Base-by-base conservation (phyloP, 2,797 vertebrate species). In the Eleutherodactylus coqui region DNA sequence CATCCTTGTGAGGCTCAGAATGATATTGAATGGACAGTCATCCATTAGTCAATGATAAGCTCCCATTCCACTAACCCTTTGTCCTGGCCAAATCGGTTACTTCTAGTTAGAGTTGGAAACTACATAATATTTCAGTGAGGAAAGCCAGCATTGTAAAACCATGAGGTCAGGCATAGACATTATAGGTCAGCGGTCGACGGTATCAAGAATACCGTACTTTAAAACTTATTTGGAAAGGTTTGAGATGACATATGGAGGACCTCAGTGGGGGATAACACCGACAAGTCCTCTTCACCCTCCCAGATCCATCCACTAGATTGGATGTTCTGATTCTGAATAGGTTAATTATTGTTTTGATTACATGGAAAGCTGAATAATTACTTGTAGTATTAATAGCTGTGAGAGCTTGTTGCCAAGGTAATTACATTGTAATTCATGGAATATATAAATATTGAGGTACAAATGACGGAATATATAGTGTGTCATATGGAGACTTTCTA, bases 401-500 rank as follows among this genome's bases (percentile, higher is more conserved):
- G 41, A 60, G 29, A 4, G 29, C 58, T 47, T 45, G 79, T 70
- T 69, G 19, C 79, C 79, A 82, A n/a, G 79, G 78, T 47, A 64
- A 43, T 79, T 32, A 19, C 55, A 29, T 79, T 45, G 14, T 11
- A 32, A 62, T 64, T 62, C 58, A 45, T 45, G 38, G 53, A 64
- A 62, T 79, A 45, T 79, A 79, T 79, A 79, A 64, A 79, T 79
- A 62, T 17, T 27, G 2, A 32, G 78, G 47, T 62, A 27, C 4
- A 43, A 41, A 62, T 29, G 21, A 51, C 8, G 29, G 21, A 13
- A 34, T 32, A 21, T 53, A 19, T 7, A 21, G 47, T 34, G 21
- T 41, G 47, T 11, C 21, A 13, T n/a, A 43, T 16, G 41, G 24
- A 8, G 41, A 29, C 19, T 27, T 69, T 38, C 17, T 69, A 2